phyloP scores from a whole-genome alignment of 2,113 vertebrate genomes.

The Ursus arctos region DNA sequence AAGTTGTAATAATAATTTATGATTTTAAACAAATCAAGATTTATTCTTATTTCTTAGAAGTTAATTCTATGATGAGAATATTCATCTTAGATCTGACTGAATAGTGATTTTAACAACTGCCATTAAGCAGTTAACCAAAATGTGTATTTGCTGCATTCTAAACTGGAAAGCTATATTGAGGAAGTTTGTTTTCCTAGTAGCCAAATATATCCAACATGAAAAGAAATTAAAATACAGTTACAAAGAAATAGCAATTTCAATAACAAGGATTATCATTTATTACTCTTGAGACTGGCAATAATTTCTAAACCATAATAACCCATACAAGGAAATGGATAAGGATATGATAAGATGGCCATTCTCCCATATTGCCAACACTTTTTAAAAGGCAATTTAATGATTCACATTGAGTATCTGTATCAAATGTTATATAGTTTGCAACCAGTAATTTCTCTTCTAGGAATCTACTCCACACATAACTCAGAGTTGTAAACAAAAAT shows the following conservation, averaged over 20 bases:
- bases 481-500: background rate
- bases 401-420: background rate
- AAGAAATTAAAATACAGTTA: background rate
- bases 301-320: background rate
- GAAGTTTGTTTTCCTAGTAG: constrained; percentile 6
- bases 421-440: background rate
- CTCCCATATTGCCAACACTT: background rate
- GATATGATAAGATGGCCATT: background rate
- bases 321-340: background rate
- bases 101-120: background rate
- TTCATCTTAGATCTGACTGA: background rate
- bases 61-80: background rate
- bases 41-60: constrained; percentile 25
- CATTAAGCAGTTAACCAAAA: constrained; percentile 39
- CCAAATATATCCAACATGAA: background rate
- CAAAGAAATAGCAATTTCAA: background rate
- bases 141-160: background rate
- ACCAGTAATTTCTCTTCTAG: background rate
- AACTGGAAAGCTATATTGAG: background rate
- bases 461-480: background rate
- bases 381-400: constrained; percentile 50
- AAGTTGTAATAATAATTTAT: background rate
- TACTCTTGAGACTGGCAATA: background rate
- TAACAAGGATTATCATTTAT: background rate
- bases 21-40: constrained; percentile 38